Evolutionary conservation across 1,140 invertebrate genomes (phyloP).

Genomic region (Bathynomus jamesi): DNA sequence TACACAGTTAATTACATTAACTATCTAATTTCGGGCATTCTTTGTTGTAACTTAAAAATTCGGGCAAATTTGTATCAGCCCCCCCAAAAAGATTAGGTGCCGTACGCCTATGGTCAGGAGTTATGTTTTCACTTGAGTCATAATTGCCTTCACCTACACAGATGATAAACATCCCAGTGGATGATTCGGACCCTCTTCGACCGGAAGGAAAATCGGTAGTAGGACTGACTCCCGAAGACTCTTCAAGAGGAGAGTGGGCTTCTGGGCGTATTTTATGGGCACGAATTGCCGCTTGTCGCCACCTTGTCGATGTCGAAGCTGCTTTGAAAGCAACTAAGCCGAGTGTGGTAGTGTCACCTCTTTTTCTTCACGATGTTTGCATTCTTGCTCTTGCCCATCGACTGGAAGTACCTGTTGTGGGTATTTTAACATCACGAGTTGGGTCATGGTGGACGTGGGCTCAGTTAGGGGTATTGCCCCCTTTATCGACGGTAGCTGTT

Average conservation of each 20-base stretch:
- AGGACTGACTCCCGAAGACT: slow-evolving; percentile 13
- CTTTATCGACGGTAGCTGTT: slow-evolving; percentile 5
- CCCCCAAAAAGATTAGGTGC: too few species aligned
- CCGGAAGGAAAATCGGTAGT: not conserved
- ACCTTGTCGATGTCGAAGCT: not conserved
- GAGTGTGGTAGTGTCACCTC: slow-evolving; percentile 1
- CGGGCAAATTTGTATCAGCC: too few species aligned
- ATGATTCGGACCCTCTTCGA: slow-evolving; percentile 12
- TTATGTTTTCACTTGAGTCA: too few species aligned
- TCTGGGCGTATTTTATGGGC: slow-evolving; percentile 11
- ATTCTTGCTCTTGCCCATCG: slow-evolving; percentile 3
- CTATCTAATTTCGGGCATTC: not conserved
- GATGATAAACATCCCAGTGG: not conserved
- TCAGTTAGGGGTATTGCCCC: slow-evolving; percentile 13
- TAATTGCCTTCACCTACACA: too few species aligned
- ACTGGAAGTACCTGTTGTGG: slow-evolving; percentile 9
- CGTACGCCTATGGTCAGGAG: too few species aligned
- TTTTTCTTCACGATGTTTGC: slow-evolving; percentile 24
- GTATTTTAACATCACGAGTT: slow-evolving; percentile 16
- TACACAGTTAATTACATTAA: not conserved
- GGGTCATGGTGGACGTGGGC: slow-evolving; percentile 25
- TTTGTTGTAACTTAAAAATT: too few species aligned
- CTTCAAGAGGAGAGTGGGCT: slow-evolving; percentile 12
- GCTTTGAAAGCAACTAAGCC: not conserved
- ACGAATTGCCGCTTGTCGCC: slow-evolving; percentile 5